Conservation (phyloP, 2,113 vertebrate species). For the Caracal caracal region DNA sequence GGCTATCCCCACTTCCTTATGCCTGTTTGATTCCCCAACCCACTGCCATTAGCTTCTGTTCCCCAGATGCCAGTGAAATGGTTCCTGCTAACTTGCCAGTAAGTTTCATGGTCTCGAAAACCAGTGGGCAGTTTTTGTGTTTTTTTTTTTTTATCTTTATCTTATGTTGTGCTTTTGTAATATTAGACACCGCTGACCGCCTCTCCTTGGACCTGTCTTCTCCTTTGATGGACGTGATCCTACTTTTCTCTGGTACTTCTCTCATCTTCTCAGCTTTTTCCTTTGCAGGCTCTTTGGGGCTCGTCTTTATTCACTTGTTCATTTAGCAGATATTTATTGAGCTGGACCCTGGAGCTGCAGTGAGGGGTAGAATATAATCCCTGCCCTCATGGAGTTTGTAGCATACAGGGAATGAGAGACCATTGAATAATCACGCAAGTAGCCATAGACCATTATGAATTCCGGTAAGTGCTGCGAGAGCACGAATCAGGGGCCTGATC, state of each 20-base stretch:
- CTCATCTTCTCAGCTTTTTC: background rate
- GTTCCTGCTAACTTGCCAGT: background rate
- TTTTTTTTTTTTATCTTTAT: background rate
- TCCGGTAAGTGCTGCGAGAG: background rate
- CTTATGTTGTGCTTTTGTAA: background rate
- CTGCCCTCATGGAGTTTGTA: background rate
- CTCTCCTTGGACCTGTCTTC: background rate
- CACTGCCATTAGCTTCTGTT: background rate
- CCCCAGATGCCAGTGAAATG: background rate
- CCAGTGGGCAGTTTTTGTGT: background rate
- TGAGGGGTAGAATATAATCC: background rate
- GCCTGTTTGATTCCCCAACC: background rate
- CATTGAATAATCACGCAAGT: background rate
- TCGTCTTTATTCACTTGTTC: conserved; percentile 8
- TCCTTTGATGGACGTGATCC: background rate
- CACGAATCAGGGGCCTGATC: background rate
- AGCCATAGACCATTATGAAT: background rate
- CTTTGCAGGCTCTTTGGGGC: background rate
- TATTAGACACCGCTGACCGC: background rate
- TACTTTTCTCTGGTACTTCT: background rate
- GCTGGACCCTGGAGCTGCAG: background rate
- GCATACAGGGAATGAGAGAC: background rate
- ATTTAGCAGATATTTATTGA: background rate
- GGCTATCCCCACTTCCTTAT: background rate
- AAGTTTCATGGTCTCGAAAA: background rate